Evolutionary conservation across 2,888 invertebrate species (phyloP).

Genomic region (Oligia fasciuncula): DNA sequence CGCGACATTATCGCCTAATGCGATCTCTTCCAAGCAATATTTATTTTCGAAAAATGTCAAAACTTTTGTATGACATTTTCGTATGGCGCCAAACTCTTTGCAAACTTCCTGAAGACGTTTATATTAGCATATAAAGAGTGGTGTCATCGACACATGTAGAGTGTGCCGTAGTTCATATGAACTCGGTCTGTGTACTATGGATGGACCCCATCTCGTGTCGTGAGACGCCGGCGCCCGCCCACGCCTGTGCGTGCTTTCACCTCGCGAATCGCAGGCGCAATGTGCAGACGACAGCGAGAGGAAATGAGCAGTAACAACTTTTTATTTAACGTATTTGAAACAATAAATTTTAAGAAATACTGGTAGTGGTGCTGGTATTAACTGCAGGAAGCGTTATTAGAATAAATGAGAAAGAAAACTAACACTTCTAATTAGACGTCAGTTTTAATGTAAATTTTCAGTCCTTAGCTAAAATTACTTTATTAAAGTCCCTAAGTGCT

Average conservation of each 20-base stretch:
- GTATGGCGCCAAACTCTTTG: neutral
- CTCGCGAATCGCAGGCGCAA: slow-evolving; percentile 68
- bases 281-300: slow-evolving; percentile 48
- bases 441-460: neutral
- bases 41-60: neutral
- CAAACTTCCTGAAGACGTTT: slow-evolving; percentile 2
- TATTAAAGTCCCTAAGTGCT: neutral
- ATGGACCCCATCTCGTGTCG: slow-evolving; percentile 69
- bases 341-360: neutral
- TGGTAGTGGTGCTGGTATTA: no score
- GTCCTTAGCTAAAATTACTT: neutral
- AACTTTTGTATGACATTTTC: neutral
- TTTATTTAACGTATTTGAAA: neutral
- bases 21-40: neutral
- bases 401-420: neutral
- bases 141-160: slow-evolving; percentile 48
- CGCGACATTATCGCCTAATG: neutral
- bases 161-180: slow-evolving; percentile 34
- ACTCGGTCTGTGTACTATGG: slow-evolving; percentile 49
- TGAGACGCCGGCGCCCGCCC: slow-evolving; percentile 71
- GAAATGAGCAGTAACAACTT: neutral
- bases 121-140: slow-evolving; percentile 41
- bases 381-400: neutral
- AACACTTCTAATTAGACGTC: neutral
- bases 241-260: slow-evolving; percentile 79